Percentiles rank a stretch among this genome's conserved stretches.
These are phyloP conservation scores for Nemapogon koenigi DNA, from an alignment of 2,888 invertebrate genomes.

Conservation along the genomic window DNA sequence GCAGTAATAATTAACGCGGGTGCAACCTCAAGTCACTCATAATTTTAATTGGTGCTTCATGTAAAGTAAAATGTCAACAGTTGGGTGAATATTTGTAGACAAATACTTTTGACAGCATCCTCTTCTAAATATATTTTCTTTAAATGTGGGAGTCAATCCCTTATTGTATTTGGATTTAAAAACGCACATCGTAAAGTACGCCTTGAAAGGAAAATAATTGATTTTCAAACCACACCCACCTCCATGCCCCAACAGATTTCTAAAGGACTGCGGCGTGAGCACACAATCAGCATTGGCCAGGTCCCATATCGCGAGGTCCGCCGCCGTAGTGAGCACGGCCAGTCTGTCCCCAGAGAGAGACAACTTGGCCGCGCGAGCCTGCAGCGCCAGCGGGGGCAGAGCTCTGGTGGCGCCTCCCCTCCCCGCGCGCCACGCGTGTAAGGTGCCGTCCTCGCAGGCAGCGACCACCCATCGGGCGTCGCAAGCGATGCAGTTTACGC, in stretches of 20 bases:
- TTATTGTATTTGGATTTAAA: too few relatives aligned
- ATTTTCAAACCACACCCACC: too few relatives aligned
- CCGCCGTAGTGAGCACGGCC: constrained; percentile 40
- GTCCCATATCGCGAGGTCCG: constrained; percentile 65
- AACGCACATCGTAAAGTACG: too few relatives aligned
- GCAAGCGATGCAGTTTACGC: constrained; percentile 67
- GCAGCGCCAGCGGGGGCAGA: constrained; percentile 61
- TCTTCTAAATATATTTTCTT: too few relatives aligned
- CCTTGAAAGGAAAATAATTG: too few relatives aligned
- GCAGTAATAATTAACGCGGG: too few relatives aligned
- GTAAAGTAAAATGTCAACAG: too few relatives aligned
- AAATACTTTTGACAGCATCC: too few relatives aligned
- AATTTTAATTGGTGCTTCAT: too few relatives aligned
- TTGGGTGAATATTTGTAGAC: too few relatives aligned
- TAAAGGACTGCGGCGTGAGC: constrained; percentile 64
- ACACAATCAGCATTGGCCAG: constrained; percentile 53
- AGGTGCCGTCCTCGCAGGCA: constrained; percentile 71
- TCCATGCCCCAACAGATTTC: constrained; percentile 63
- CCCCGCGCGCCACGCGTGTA: constrained; percentile 67
- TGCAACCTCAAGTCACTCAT: too few relatives aligned
- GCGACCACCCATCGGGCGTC: constrained; percentile 67
- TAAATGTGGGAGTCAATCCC: too few relatives aligned
- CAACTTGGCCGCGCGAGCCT: constrained; percentile 39
- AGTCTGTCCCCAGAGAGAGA: constrained; percentile 31
- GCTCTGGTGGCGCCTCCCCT: constrained; percentile 48